Percentiles rank a stretch among this genome's conserved stretches.
phyloP scores from a whole-genome alignment of 2,888 invertebrate genomes.

The Drosophila fulvimacula region DNA sequence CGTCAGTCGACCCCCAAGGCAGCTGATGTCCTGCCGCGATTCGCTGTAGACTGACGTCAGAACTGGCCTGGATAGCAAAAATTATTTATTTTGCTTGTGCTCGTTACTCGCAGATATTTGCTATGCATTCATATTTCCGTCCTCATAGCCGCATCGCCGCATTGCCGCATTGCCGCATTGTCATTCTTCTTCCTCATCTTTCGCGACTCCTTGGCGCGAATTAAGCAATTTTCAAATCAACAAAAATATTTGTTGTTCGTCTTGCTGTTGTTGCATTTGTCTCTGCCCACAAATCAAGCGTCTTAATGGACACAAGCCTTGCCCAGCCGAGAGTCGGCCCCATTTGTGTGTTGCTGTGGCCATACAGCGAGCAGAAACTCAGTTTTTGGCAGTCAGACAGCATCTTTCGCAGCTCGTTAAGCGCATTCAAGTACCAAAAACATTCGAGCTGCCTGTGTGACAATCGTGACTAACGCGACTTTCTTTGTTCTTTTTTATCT shows the following conservation, averaged over 20 bases:
- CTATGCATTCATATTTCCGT: conserved; percentile 47
- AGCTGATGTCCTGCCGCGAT: conserved; percentile 67
- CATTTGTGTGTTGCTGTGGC: conserved; percentile 41
- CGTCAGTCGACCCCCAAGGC: conserved; percentile 59
- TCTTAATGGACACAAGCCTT: conserved; percentile 20
- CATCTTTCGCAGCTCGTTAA: conserved; percentile 71
- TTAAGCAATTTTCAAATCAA: conserved; percentile 35
- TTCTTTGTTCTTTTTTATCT: conserved; percentile 69
- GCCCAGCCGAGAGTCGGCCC: conserved; percentile 14
- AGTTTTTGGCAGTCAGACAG: conserved; percentile 49
- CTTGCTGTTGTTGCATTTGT: neutral
- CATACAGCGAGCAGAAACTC: conserved; percentile 32
- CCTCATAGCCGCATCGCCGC: no score
- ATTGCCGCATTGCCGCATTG: neutral
- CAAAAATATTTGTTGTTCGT: conserved; percentile 10
- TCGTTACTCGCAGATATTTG: conserved; percentile 52
- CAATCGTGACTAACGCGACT: conserved; percentile 56
- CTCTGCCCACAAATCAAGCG: conserved; percentile 55
- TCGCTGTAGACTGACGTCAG: conserved; percentile 51
- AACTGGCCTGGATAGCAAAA: conserved; percentile 41
- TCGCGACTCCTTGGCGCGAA: conserved; percentile 19
- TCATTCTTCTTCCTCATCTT: neutral
- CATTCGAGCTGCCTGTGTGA: conserved; percentile 18
- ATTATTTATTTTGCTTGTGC: conserved; percentile 61
- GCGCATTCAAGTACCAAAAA: conserved; percentile 56